Evolutionary conservation across 2,113 vertebrate species (phyloP).

Genomic region (Cisticola juncidis): DNA sequence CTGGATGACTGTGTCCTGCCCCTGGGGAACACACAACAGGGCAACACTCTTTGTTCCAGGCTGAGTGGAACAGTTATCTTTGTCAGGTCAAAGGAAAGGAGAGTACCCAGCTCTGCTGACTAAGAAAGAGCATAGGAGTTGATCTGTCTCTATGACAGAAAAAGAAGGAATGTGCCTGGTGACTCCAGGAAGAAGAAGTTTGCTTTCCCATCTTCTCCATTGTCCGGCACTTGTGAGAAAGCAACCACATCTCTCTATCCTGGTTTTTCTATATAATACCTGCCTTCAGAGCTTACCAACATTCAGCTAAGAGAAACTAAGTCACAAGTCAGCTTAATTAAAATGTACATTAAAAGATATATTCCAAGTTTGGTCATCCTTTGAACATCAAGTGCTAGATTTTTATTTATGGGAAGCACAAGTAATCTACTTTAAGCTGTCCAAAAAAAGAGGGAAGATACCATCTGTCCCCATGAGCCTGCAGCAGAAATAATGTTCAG

Average conservation of each 20-base stretch:
- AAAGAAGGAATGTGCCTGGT: not conserved
- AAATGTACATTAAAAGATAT: not conserved
- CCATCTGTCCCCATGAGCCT: slow-evolving; percentile 17
- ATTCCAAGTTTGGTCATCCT: slow-evolving; percentile 8
- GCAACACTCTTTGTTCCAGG: rapidly evolving
- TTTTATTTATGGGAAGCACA: slow-evolving; percentile 1
- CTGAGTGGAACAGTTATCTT: not conserved
- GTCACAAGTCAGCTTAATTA: not conserved
- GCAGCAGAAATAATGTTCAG: slow-evolving; percentile 9
- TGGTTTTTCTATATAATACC: rapidly evolving
- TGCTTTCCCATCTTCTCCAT: not conserved
- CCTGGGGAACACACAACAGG: not conserved
- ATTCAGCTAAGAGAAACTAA: not conserved
- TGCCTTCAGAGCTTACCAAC: not conserved
- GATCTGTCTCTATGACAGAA: not conserved
- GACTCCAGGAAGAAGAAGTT: not conserved
- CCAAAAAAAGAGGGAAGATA: slow-evolving; percentile 28
- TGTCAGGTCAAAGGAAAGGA: not conserved
- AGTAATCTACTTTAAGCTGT: not conserved
- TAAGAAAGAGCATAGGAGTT: not conserved
- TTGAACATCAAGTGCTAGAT: not conserved
- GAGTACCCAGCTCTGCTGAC: not conserved
- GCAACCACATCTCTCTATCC: not conserved
- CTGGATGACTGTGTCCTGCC: not conserved
- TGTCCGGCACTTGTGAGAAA: not conserved